Evolutionary conservation across 2,888 invertebrate genomes (phyloP).

Genomic region (Melipona beecheii): DNA sequence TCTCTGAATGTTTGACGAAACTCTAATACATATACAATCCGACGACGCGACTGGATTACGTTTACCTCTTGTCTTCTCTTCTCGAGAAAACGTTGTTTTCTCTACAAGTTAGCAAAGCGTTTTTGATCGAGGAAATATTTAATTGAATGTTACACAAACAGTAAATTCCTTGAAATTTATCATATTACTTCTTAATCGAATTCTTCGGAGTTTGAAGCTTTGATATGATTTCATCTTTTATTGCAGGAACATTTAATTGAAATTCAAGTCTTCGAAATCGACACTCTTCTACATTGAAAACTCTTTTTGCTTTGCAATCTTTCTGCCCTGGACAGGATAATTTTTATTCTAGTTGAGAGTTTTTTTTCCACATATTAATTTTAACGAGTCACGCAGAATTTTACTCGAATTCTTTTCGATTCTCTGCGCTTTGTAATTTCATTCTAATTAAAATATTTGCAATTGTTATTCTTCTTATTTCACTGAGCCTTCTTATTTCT

Average conservation of each 20-base stretch:
- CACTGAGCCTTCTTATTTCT: no score
- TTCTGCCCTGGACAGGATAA: neutral
- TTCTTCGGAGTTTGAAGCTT: no score
- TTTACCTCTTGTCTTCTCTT: neutral
- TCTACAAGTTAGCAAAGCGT: neutral
- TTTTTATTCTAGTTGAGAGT: neutral
- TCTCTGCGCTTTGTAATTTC: neutral
- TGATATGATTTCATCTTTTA: no score
- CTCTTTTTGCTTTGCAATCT: neutral
- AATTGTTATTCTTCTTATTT: neutral
- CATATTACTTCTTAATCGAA: no score
- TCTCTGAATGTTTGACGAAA: neutral
- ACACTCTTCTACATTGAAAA: rapidly evolving
- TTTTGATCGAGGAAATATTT: neutral
- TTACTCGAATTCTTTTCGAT: neutral
- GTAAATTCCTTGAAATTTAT: no score
- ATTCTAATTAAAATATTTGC: neutral
- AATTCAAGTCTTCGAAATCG: neutral
- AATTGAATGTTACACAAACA: neutral
- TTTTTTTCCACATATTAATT: neutral
- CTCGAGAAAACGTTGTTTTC: neutral
- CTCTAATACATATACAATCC: neutral
- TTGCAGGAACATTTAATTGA: no score
- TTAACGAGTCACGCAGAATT: neutral
- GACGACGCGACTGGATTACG: neutral